Base-by-base conservation (phyloP, 2,113 vertebrate species). In the Hylia prasina region DNA sequence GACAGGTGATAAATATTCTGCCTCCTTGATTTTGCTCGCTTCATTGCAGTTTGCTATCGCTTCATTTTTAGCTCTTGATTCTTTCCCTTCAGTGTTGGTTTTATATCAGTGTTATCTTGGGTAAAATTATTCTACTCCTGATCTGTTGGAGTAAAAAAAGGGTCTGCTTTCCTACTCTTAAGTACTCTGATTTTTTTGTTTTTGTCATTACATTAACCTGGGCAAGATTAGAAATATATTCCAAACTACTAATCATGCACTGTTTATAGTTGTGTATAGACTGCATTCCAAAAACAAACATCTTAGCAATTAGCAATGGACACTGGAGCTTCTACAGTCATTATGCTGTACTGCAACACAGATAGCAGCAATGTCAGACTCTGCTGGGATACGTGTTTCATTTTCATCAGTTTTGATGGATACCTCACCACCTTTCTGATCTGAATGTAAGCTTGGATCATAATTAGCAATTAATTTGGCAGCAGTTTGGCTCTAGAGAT, bases 371-470 rank as follows among this genome's bases (percentile, higher is more conserved):
- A 77, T 57, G 21, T 50, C 68, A 90, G 51, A 48, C 35, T 93
- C 37, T 64, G 83, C 58, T 7, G 15, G 63, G 57, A 82, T 70
- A 51, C 5, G 48, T 35, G 12, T 58, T 95, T 86, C 18, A 77
- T 89, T 94, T 96, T 68, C 73, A 88, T 68, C 54, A 27, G 11
- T 90, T 94, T 89, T 96, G 72, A 89, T 92, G 37, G 37, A 83
- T 96, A 68, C 69, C 44, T 65, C 80, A 73, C 30, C 1, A n/a
- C n/a, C 18, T 35, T 25, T 95, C 69, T 92, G 79, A 66, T 92
- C 28, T 92, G 22, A 44, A 88, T 71, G n/a, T 61, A 92, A 60
- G 22, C 37, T 56, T 75, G 58, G 50, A 56, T 94, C 30, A 93
- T 76, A 93, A 20, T 87, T 89, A 95, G 7, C 39, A 80, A 12